Conservation (phyloP, 2,888 invertebrate species). For the Stegophylla sp. region DNA sequence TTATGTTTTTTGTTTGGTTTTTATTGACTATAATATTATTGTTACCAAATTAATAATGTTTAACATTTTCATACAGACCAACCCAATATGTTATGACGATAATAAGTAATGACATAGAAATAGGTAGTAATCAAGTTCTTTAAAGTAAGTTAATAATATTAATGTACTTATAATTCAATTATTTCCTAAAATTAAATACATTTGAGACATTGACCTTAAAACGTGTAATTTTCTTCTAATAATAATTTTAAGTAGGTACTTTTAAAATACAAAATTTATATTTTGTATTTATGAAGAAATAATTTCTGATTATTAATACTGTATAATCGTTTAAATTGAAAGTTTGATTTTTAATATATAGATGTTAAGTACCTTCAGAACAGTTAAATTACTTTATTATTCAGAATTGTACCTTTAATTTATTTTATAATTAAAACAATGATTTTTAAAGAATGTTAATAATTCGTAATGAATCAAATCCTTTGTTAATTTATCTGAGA, state of each 20-base stretch:
- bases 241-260: background rate
- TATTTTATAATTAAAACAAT: no score
- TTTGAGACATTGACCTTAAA: background rate
- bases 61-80: conserved; percentile 5
- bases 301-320: background rate
- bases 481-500: background rate
- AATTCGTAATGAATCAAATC: no score
- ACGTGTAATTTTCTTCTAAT: background rate
- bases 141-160: no score
- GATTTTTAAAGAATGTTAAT: no score
- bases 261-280: background rate
- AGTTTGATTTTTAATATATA: no score
- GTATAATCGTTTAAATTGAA: background rate
- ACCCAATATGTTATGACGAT: background rate
- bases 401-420: background rate
- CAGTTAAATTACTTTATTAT: background rate
- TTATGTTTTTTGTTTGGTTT: conserved; percentile 47
- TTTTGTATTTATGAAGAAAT: background rate
- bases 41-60: conserved; percentile 22
- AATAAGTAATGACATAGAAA: no score
- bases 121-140: background rate
- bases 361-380: background rate
- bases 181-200: background rate
- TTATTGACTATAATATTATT: background rate
- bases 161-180: background rate